Percentiles rank a stretch among this genome's conserved stretches.
Evolutionary conservation across 1,140 invertebrate species (phyloP).

Genomic region (Holcopasites calliopsidis): DNA sequence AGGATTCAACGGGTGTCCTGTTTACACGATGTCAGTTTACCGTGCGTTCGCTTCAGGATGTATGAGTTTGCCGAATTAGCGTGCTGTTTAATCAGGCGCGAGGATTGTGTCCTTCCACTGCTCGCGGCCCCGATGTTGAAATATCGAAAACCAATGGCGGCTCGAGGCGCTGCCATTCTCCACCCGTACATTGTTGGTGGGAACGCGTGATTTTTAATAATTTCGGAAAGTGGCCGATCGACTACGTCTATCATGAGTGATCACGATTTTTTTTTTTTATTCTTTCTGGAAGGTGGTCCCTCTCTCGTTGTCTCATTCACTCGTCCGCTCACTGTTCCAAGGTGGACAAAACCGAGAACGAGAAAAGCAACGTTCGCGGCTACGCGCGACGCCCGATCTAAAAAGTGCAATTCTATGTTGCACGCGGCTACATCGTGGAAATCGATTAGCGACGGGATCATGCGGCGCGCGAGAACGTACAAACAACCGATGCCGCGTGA

Average conservation of each 20-base stretch:
- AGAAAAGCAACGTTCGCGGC: constrained; percentile 45
- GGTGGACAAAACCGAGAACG: constrained; percentile 40
- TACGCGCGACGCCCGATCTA: constrained; percentile 58
- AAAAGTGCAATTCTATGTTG: constrained; percentile 68
- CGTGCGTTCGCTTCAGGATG: constrained; percentile 68
- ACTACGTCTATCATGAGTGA: constrained; percentile 13
- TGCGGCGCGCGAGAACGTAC: constrained; percentile 47
- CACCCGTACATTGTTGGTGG: constrained; percentile 39
- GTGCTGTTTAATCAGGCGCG: constrained; percentile 71
- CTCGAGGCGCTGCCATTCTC: constrained; percentile 8
- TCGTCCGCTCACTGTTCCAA: too few relatives aligned
- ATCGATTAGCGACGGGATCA: constrained; percentile 59
- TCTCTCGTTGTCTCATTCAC: not conserved
- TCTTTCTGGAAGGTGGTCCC: not conserved
- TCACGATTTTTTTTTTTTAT: not conserved
- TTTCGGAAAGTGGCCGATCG: constrained; percentile 42
- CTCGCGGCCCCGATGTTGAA: constrained; percentile 52
- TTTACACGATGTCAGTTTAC: constrained; percentile 69
- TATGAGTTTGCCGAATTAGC: constrained; percentile 74
- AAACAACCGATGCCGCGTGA: constrained; percentile 7
- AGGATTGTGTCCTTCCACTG: constrained; percentile 70
- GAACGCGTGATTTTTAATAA: constrained; percentile 64
- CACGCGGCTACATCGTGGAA: constrained; percentile 56
- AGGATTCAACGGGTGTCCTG: constrained; percentile 66
- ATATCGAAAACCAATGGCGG: constrained; percentile 55